Evolutionary conservation across 2,888 invertebrate species (phyloP).

Genomic region (Polyommatus icarus): DNA sequence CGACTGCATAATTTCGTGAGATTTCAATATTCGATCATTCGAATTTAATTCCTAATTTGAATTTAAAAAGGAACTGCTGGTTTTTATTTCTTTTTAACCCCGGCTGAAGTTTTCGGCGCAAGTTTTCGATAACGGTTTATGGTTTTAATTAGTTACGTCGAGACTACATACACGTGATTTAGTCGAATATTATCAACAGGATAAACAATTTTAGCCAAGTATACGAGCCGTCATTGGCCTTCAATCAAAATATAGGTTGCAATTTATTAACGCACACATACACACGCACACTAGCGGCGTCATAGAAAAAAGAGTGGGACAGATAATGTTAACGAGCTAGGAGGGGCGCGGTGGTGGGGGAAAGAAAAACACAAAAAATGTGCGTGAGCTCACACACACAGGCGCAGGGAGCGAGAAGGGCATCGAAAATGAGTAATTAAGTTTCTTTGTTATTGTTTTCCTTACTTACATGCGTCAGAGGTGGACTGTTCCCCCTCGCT

Average conservation of each 20-base stretch:
- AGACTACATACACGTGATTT: background rate
- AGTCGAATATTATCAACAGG: background rate
- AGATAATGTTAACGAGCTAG: slow-evolving; percentile 68
- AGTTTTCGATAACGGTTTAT: background rate
- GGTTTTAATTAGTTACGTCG: background rate
- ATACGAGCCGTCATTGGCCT: slow-evolving; percentile 63
- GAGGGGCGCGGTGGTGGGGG: slow-evolving; percentile 66
- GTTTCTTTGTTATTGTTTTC: slow-evolving; percentile 46
- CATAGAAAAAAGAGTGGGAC: slow-evolving; percentile 78
- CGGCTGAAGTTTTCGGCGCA: background rate
- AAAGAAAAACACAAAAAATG: slow-evolving; percentile 75
- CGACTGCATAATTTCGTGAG: background rate
- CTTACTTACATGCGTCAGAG: slow-evolving; percentile 78
- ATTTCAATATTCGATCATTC: background rate
- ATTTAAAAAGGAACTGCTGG: background rate
- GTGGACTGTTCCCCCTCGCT: slow-evolving; percentile 76
- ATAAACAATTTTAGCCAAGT: slow-evolving; percentile 7
- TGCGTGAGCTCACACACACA: slow-evolving; percentile 70
- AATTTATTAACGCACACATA: slow-evolving; percentile 73
- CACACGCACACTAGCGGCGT: slow-evolving; percentile 60
- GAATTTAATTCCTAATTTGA: slow-evolving; percentile 23
- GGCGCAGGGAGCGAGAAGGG: slow-evolving; percentile 62
- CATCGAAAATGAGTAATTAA: slow-evolving; percentile 45
- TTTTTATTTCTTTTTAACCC: slow-evolving; percentile 3
- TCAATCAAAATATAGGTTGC: slow-evolving; percentile 78